Evolutionary conservation across 2,113 vertebrate species (phyloP).

Genomic region (Nycticorax nycticorax): DNA sequence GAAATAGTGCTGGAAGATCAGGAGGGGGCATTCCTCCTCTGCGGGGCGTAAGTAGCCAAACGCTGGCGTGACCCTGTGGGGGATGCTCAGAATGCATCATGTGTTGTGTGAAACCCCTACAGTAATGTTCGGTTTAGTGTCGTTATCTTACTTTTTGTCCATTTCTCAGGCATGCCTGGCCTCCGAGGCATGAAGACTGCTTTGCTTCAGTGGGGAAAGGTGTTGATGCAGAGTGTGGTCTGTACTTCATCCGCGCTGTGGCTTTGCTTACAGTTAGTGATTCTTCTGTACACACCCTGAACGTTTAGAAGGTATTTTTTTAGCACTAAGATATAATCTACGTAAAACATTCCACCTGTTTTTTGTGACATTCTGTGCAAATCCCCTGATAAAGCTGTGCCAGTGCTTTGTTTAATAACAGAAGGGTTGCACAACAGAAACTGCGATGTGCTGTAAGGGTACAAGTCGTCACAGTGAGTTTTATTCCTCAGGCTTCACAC

Average conservation of each 20-base stretch:
- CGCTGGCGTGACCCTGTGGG: accelerated
- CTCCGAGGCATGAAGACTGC: not conserved
- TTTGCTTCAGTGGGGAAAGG: not conserved
- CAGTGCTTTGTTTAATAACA: not conserved
- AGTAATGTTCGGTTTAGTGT: not conserved
- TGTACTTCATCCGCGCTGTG: accelerated
- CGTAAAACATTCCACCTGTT: not conserved
- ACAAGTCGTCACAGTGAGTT: not conserved
- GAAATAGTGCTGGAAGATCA: not conserved
- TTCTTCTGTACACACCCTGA: not conserved
- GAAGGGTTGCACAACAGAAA: not conserved
- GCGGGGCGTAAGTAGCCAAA: not conserved
- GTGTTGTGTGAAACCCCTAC: not conserved
- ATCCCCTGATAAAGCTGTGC: not conserved
- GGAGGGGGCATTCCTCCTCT: not conserved
- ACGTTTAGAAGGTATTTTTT: not conserved
- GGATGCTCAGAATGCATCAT: too few species aligned
- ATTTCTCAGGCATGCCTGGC: not conserved
- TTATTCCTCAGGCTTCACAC: not conserved
- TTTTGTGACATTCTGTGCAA: not conserved
- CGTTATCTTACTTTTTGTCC: not conserved
- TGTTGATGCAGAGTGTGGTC: not conserved
- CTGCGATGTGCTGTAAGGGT: not conserved
- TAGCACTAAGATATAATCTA: not conserved
- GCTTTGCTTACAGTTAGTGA: not conserved